These are phyloP conservation scores for Corythoichthys intestinalis DNA, from an alignment of 2,113 vertebrate genomes.

Conservation along the genomic window DNA sequence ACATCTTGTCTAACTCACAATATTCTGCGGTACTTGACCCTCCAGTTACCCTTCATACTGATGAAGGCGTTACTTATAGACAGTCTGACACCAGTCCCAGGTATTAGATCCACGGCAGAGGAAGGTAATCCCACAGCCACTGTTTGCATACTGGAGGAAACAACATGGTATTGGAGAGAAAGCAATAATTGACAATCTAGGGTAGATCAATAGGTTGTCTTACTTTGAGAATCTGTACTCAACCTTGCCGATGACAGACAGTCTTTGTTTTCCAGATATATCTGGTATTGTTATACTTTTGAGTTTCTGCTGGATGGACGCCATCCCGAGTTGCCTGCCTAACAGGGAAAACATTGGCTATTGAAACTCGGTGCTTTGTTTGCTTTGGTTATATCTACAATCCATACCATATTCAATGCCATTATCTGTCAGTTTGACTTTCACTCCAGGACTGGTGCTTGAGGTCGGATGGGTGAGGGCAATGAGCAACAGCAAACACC, in stretches of 20 bases:
- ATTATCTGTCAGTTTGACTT: slow-evolving; percentile 64
- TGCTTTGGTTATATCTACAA: too few relatives aligned
- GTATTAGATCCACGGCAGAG: slow-evolving; percentile 55
- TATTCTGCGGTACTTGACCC: slow-evolving; percentile 60
- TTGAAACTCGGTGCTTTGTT: background rate
- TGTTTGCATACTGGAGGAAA: slow-evolving; percentile 58
- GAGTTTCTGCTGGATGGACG: slow-evolving; percentile 58
- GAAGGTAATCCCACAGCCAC: slow-evolving; percentile 58
- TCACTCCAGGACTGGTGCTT: slow-evolving; percentile 60
- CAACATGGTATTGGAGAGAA: rapidly evolving
- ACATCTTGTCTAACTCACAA: slow-evolving; percentile 52
- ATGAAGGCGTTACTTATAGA: slow-evolving; percentile 62
- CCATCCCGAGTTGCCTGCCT: slow-evolving; percentile 67
- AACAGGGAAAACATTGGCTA: background rate
- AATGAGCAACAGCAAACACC: slow-evolving; percentile 45
- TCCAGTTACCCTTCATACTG: slow-evolving; percentile 70
- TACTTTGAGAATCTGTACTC: slow-evolving; percentile 69
- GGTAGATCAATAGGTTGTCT: slow-evolving; percentile 6
- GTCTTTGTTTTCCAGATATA: slow-evolving; percentile 51
- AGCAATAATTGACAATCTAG: background rate
- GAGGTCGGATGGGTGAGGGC: slow-evolving; percentile 33
- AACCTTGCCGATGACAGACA: slow-evolving; percentile 68
- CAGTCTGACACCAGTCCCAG: slow-evolving; percentile 58
- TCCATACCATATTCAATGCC: slow-evolving; percentile 71
- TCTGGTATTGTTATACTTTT: slow-evolving; percentile 63